Evolutionary conservation across 2,888 invertebrate species (phyloP).

Genomic region (Molorchus minor): DNA sequence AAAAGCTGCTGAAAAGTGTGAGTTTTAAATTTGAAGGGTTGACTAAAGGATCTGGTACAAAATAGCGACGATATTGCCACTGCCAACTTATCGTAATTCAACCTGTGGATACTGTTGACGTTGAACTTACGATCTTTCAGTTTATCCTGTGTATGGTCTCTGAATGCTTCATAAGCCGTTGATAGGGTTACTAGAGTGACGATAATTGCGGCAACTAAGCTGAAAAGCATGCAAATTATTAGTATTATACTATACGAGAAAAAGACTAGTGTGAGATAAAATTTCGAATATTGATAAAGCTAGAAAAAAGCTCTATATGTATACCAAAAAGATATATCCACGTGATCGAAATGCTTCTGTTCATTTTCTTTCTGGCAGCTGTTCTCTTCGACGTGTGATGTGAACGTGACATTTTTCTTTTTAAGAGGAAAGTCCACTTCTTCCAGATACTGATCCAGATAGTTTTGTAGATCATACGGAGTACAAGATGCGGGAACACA

Average conservation of each 20-base stretch:
- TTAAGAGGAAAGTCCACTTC: slow-evolving; percentile 51
- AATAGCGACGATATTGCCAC: too few species aligned
- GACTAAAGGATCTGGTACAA: too few species aligned
- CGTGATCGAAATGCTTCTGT: slow-evolving; percentile 42
- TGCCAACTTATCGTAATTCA: too few species aligned
- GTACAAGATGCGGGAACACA: slow-evolving; percentile 53
- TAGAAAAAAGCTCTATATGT: slow-evolving; percentile 7
- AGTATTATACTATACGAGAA: background rate
- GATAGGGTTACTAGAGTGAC: slow-evolving; percentile 40
- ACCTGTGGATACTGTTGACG: too few species aligned
- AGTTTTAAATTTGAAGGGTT: too few species aligned
- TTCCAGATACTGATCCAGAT: slow-evolving; percentile 44
- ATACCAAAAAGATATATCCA: slow-evolving; percentile 49
- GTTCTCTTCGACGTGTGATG: slow-evolving; percentile 38
- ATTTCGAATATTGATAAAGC: background rate
- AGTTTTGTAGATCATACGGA: slow-evolving; percentile 43
- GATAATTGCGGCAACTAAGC: slow-evolving; percentile 41
- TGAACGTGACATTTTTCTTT: slow-evolving; percentile 46
- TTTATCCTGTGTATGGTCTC: slow-evolving; percentile 42
- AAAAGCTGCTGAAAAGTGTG: too few species aligned
- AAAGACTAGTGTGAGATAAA: background rate
- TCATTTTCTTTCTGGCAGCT: slow-evolving; percentile 45
- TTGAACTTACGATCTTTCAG: slow-evolving; percentile 39
- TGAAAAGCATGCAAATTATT: slow-evolving; percentile 21
- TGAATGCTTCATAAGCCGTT: slow-evolving; percentile 40